Percentiles rank a stretch among this genome's conserved stretches.
Evolutionary conservation across 2,113 vertebrate genomes (phyloP).

Genomic region (Tringa solitaria): DNA sequence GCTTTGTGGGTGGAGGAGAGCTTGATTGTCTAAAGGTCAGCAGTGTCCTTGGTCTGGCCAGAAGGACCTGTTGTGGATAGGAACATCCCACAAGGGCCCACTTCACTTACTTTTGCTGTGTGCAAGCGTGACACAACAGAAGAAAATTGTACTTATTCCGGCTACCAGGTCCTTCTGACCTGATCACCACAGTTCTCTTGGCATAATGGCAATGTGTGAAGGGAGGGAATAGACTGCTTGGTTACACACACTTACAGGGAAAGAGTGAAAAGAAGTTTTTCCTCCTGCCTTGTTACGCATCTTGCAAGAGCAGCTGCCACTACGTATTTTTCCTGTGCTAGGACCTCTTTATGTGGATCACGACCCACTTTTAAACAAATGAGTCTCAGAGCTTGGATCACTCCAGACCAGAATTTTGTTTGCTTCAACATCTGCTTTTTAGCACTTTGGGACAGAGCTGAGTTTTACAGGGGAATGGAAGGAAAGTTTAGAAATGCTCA

Average conservation of each 20-base stretch:
- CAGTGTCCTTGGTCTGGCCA: not conserved
- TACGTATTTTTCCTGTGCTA: not conserved
- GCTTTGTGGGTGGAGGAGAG: not conserved
- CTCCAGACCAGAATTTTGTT: not conserved
- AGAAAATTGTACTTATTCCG: not conserved
- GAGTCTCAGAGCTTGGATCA: not conserved
- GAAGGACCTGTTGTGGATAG: not conserved
- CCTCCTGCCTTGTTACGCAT: fast-evolving
- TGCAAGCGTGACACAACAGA: not conserved
- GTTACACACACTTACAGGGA: not conserved
- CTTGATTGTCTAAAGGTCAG: not conserved
- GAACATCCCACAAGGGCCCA: not conserved
- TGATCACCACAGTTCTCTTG: not conserved
- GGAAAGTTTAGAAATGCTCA: not conserved
- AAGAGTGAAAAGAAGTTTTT: not conserved
- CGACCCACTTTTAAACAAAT: not conserved
- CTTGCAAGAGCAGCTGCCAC: not conserved
- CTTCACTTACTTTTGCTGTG: not conserved
- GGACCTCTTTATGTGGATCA: not conserved
- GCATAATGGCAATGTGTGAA: not conserved
- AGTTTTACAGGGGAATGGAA: not conserved
- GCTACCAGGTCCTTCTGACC: not conserved
- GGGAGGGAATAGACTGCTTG: not conserved
- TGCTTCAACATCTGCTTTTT: not conserved
- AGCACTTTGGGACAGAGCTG: not conserved